Evolutionary conservation across 2,888 invertebrate species (phyloP).

Genomic region (Diarsia mendica): DNA sequence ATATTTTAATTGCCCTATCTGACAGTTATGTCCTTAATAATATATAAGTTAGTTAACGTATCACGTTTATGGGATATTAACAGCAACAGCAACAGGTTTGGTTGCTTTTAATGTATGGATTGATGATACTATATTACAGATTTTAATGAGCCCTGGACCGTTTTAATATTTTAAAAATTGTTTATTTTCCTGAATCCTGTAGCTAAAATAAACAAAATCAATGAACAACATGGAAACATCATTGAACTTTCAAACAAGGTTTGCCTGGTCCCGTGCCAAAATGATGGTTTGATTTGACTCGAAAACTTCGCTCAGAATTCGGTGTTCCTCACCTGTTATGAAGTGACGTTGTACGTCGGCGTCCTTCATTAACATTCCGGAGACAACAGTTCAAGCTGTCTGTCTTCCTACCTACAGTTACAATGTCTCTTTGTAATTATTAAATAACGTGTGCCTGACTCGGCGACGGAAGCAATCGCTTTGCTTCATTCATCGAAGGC

Average conservation of each 20-base stretch:
- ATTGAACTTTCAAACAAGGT: neutral
- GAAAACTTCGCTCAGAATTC: constrained; percentile 28
- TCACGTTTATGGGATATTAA: constrained; percentile 19
- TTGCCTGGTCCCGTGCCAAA: neutral
- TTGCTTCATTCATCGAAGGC: constrained; percentile 80
- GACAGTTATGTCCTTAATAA: constrained; percentile 28
- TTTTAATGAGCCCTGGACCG: neutral
- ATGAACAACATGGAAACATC: neutral
- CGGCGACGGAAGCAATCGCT: constrained; percentile 78
- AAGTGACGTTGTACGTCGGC: constrained; percentile 23
- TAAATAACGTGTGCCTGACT: constrained; percentile 63
- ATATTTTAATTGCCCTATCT: constrained; percentile 47
- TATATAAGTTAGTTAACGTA: constrained; percentile 19
- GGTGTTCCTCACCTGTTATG: constrained; percentile 24
- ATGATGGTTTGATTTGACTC: neutral
- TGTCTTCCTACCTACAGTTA: constrained; percentile 47
- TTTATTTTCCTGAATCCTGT: neutral
- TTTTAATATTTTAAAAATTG: neutral
- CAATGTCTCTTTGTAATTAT: constrained; percentile 64
- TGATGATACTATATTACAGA: neutral
- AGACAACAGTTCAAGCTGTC: constrained; percentile 35
- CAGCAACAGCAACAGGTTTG: neutral
- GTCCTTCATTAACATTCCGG: constrained; percentile 49
- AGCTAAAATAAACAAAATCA: neutral
- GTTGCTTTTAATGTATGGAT: neutral